Conservation (phyloP, 2,797 vertebrate genomes). For the Perdix hodgsoniae region DNA sequence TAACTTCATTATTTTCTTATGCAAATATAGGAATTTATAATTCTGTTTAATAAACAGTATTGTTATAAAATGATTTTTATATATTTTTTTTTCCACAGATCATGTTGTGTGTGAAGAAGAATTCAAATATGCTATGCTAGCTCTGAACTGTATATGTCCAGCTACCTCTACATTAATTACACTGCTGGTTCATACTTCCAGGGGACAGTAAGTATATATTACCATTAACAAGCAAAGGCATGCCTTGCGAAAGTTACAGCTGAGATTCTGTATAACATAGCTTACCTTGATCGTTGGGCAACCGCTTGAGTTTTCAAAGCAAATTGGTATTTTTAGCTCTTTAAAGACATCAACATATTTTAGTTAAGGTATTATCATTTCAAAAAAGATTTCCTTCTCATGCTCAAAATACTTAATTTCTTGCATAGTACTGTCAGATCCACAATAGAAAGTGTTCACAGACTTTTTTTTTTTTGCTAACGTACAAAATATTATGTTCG, state of each 20-base stretch:
- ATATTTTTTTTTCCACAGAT: constrained; percentile 78
- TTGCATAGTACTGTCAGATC: background rate
- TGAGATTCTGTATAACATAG: background rate
- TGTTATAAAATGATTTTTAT: background rate
- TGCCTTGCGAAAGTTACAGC: background rate
- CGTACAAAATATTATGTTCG: background rate
- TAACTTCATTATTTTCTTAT: background rate
- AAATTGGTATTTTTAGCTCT: background rate
- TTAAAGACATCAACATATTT: background rate
- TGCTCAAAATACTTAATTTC: background rate
- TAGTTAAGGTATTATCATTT: background rate
- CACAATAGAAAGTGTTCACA: background rate
- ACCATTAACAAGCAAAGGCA: background rate
- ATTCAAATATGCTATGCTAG: constrained; percentile 99
- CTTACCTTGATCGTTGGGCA: background rate
- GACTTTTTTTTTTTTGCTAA: background rate
- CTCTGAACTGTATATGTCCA: constrained; percentile 97
- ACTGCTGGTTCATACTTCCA: constrained; percentile 96
- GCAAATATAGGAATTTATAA: background rate
- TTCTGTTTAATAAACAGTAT: background rate
- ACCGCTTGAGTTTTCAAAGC: background rate
- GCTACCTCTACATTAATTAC: constrained; percentile 98
- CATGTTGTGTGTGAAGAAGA: constrained; percentile 99
- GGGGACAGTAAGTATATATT: constrained; percentile 94
- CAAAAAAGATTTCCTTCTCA: accelerated